Evolutionary conservation across 2,888 invertebrate genomes (phyloP).

Genomic region (Lordiphosa andalusiaca): DNA sequence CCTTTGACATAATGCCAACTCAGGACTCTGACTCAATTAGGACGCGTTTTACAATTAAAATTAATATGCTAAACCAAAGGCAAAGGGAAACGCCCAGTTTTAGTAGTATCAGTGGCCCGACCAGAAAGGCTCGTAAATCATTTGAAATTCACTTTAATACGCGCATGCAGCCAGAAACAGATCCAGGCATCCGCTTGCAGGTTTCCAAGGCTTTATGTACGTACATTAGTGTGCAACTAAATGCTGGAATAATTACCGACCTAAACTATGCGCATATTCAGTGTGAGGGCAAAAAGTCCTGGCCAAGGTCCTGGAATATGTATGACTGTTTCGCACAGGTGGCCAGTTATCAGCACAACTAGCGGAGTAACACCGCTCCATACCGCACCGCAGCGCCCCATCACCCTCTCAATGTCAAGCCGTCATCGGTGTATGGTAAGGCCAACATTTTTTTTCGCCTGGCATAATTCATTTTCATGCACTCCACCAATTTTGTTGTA

Average conservation of each 20-base stretch:
- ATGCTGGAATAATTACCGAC: slow-evolving; percentile 70
- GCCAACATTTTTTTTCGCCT: slow-evolving; percentile 20
- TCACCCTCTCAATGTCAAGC: slow-evolving; percentile 38
- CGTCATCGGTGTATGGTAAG: slow-evolving; percentile 25
- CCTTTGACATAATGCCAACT: slow-evolving; percentile 1
- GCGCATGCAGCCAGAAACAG: slow-evolving; percentile 29
- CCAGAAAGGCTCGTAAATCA: slow-evolving; percentile 62
- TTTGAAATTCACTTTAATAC: slow-evolving; percentile 70
- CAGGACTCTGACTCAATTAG: slow-evolving; percentile 29
- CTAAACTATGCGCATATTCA: slow-evolving; percentile 72
- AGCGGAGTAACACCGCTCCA: not conserved
- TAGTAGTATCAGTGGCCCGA: slow-evolving; percentile 36
- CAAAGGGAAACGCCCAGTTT: slow-evolving; percentile 2
- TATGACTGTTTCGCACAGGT: slow-evolving; percentile 48
- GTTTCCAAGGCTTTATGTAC: slow-evolving; percentile 10
- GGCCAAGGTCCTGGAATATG: slow-evolving; percentile 12
- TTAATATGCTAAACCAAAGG: slow-evolving; percentile 57
- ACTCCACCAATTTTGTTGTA: slow-evolving; percentile 30
- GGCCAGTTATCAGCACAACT: slow-evolving; percentile 22
- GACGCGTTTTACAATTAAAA: slow-evolving; percentile 46
- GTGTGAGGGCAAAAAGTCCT: slow-evolving; percentile 2
- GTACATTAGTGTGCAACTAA: slow-evolving; percentile 63
- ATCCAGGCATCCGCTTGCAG: slow-evolving; percentile 9
- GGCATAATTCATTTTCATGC: slow-evolving; percentile 59
- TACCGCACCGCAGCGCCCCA: no score